phyloP scores from a whole-genome alignment of 2,888 invertebrate genomes.

The Pteria penguin region DNA sequence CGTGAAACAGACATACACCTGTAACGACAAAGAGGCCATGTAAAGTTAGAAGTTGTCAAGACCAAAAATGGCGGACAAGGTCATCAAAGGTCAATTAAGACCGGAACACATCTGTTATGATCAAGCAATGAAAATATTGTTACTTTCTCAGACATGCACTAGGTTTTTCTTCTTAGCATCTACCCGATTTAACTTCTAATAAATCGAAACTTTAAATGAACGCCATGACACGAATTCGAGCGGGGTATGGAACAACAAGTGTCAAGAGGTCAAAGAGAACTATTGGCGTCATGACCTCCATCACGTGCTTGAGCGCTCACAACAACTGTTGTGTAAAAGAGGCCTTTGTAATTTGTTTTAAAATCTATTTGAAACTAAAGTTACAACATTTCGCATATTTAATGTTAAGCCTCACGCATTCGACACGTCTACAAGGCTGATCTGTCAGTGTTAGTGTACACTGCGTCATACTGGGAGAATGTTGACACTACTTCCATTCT shows the following conservation, averaged over 20 bases:
- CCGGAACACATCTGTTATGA: background rate
- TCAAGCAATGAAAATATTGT: background rate
- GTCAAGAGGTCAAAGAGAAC: constrained; percentile 17
- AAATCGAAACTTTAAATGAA: background rate
- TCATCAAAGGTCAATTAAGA: background rate
- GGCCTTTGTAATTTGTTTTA: background rate
- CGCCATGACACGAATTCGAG: constrained; percentile 16
- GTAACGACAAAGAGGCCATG: background rate
- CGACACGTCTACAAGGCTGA: too few species aligned
- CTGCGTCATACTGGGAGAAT: too few species aligned
- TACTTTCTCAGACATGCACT: background rate
- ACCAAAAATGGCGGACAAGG: background rate
- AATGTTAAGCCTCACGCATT: too few species aligned
- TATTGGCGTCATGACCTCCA: background rate
- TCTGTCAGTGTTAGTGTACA: too few species aligned
- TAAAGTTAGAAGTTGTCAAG: background rate
- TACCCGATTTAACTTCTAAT: background rate
- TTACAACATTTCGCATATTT: too few species aligned
- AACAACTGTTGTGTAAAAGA: background rate
- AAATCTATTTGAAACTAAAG: background rate
- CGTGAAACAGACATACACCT: constrained; percentile 10
- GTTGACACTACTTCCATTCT: too few species aligned
- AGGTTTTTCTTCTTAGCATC: background rate
- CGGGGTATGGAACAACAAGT: constrained; percentile 3
- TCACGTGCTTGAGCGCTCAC: background rate